Conservation (phyloP, 1,140 invertebrate genomes). For the Gryllus bimaculatus region DNA sequence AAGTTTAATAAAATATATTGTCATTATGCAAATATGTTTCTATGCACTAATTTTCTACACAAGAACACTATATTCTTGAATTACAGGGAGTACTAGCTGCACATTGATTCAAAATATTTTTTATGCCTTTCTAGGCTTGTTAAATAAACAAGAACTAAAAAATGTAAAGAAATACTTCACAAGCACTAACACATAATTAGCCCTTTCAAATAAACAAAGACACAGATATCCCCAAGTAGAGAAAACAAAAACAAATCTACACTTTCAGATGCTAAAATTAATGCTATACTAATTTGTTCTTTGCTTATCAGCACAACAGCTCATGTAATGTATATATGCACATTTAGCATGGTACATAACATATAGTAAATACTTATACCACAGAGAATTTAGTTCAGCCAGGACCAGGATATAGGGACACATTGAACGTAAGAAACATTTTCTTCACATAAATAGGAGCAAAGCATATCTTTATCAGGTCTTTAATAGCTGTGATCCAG, state of each 20-base stretch:
- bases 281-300: not conserved
- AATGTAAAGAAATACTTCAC: not conserved
- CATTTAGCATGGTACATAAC: not conserved
- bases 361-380: not conserved
- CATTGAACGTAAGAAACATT: not conserved
- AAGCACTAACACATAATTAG: not conserved
- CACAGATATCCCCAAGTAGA: not conserved
- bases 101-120: not conserved
- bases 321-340: not conserved
- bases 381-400: not conserved
- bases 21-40: not conserved
- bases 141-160: not conserved
- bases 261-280: not conserved
- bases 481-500: no score
- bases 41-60: not conserved
- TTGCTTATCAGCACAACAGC: not conserved
- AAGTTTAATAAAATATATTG: not conserved
- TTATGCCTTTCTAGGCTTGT: not conserved
- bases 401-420: not conserved
- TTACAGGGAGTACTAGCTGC: not conserved
- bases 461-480: not conserved
- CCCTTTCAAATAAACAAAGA: not conserved
- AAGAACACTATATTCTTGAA: not conserved
- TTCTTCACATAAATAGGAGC: not conserved
- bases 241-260: not conserved